Evolutionary conservation across 2,888 invertebrate species (phyloP).

Genomic region (Strigamia maritima): DNA sequence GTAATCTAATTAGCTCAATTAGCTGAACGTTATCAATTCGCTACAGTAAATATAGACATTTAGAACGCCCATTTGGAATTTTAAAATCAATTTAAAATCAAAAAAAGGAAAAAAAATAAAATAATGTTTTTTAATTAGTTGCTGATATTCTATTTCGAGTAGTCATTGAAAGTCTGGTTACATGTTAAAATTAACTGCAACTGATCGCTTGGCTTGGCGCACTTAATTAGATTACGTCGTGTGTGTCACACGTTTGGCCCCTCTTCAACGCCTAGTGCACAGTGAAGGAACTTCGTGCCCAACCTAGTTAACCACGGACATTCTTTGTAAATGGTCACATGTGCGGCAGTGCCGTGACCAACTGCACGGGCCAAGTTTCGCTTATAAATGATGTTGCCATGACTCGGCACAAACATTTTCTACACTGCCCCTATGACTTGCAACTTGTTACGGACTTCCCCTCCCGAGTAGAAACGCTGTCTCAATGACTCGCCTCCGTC

Average conservation of each 20-base stretch:
- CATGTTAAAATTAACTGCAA: background rate
- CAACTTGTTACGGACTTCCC: slow-evolving; percentile 10
- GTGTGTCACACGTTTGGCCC: background rate
- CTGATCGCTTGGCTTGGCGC: background rate
- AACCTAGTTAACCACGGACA: background rate
- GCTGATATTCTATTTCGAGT: too few species aligned
- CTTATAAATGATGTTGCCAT: slow-evolving; percentile 33
- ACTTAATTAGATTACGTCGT: background rate
- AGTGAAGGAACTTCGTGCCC: background rate
- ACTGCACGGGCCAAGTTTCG: slow-evolving; percentile 26
- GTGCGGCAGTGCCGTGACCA: slow-evolving; percentile 34
- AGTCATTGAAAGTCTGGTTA: background rate
- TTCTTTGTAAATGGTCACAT: background rate
- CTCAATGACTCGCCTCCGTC: slow-evolving; percentile 4
- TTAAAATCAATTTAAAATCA: background rate
- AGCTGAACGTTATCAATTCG: background rate
- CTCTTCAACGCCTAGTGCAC: background rate
- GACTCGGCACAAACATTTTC: slow-evolving; percentile 31
- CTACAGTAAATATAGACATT: background rate
- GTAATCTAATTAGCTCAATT: background rate
- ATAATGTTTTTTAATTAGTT: too few species aligned
- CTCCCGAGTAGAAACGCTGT: background rate
- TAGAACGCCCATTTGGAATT: background rate
- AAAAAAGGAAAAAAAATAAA: too few species aligned
- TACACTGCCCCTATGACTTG: slow-evolving; percentile 33